Percentiles rank a stretch among this genome's conserved stretches.
phyloP scores from a whole-genome alignment of 2,797 vertebrate genomes.

The Macropus fuliginosus region DNA sequence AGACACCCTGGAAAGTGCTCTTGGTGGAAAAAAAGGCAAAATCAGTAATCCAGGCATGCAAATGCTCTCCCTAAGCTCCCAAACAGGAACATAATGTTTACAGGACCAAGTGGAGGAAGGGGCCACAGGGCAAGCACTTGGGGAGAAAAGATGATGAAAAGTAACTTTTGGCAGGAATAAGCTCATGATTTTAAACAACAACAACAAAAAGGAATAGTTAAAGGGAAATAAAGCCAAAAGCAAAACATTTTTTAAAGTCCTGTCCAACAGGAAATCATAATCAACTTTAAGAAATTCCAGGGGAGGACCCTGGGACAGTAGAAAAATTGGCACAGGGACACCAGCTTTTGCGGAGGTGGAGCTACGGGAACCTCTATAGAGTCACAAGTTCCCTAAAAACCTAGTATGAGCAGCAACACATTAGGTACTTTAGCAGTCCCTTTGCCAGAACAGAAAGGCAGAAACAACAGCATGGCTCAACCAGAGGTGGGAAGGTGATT shows the following conservation, averaged over 20 bases:
- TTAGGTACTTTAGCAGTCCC: background rate
- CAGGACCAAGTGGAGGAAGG: constrained; percentile 50
- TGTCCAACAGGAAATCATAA: constrained; percentile 70
- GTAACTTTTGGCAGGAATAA: constrained; percentile 67
- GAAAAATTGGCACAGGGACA: constrained; percentile 22
- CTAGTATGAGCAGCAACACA: background rate
- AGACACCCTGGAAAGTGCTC: background rate
- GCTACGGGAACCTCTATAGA: background rate
- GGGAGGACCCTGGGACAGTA: constrained; percentile 11
- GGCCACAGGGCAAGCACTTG: constrained; percentile 31
- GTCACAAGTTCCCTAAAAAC: background rate
- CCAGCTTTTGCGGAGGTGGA: constrained; percentile 8
- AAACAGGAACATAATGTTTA: constrained; percentile 41
- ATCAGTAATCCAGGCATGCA: background rate
- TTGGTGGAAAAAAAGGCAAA: background rate
- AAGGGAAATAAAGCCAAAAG: constrained; percentile 59
- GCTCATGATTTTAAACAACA: constrained; percentile 66
- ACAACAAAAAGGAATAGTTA: constrained; percentile 35
- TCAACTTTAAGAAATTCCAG: constrained; percentile 58
- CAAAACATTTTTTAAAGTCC: constrained; percentile 36
- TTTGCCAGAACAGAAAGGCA: background rate
- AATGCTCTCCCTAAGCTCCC: background rate
- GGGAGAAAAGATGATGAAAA: constrained; percentile 67
- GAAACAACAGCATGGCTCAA: background rate
- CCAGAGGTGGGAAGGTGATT: background rate